Conservation (phyloP, 2,113 vertebrate genomes). For the Peromyscus maniculatus region DNA sequence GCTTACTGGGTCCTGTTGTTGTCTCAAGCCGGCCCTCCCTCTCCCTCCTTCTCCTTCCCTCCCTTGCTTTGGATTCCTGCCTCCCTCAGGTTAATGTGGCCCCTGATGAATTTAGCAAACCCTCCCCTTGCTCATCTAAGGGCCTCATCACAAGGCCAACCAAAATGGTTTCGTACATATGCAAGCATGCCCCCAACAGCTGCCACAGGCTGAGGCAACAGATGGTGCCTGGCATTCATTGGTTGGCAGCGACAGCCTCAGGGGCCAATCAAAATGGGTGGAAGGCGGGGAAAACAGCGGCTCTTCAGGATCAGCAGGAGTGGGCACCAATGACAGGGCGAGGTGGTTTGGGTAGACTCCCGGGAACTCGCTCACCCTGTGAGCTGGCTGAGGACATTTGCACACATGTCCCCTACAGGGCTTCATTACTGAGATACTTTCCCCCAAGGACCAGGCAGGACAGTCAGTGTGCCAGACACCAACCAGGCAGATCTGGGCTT, state of each 20-base stretch:
- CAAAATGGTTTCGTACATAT: conserved; percentile 46
- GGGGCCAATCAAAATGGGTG: not conserved
- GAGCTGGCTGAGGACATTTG: not conserved
- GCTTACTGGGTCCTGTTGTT: rapidly evolving
- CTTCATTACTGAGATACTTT: not conserved
- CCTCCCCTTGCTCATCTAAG: conserved; percentile 33
- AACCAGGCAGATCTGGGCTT: not conserved
- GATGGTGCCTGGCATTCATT: conserved; percentile 72
- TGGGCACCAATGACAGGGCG: not conserved
- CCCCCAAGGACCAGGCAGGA: not conserved
- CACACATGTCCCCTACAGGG: not conserved
- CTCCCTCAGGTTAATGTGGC: not conserved
- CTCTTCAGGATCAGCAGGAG: not conserved
- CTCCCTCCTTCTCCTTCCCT: no score
- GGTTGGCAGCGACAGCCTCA: not conserved
- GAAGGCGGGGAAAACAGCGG: not conserved
- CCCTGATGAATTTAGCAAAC: conserved; percentile 58
- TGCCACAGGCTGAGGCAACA: conserved; percentile 65
- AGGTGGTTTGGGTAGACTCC: not conserved
- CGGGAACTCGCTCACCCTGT: not conserved
- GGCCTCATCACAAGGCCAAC: conserved; percentile 40
- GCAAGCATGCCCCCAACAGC: conserved; percentile 66
- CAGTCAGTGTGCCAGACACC: not conserved
- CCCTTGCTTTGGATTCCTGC: not conserved
- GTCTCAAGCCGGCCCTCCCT: not conserved